Conservation (phyloP, 1,140 invertebrate genomes). For the Protaetia brevitarsis region DNA sequence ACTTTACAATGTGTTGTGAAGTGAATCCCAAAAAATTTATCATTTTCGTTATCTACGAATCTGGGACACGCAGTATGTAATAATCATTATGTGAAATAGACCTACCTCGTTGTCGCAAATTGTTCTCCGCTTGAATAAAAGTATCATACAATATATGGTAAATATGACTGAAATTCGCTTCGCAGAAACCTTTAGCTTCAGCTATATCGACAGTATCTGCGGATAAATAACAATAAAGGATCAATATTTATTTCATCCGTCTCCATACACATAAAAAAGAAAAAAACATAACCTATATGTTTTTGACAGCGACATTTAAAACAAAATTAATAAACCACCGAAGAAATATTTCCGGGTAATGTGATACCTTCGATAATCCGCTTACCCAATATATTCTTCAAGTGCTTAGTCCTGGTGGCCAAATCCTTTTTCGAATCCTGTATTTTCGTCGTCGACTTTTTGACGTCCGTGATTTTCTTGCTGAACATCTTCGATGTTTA, state of each 20-base stretch:
- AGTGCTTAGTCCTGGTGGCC: slow-evolving; percentile 83
- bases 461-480: slow-evolving; percentile 90
- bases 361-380: background rate
- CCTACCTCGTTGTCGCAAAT: slow-evolving; percentile 87
- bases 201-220: slow-evolving; percentile 88
- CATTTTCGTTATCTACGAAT: background rate
- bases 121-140: slow-evolving; percentile 88
- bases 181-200: slow-evolving; percentile 91
- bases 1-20: too few species aligned
- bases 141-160: slow-evolving; percentile 93
- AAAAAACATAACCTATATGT: background rate
- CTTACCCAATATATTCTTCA: slow-evolving; percentile 86
- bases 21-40: too few species aligned
- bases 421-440: slow-evolving; percentile 94
- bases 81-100: slow-evolving; percentile 27
- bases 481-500: slow-evolving; percentile 73
- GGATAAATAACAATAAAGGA: slow-evolving; percentile 47
- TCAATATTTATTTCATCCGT: too few species aligned
- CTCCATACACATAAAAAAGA: too few species aligned
- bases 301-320: background rate
- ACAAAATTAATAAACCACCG: background rate
- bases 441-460: slow-evolving; percentile 88
- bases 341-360: background rate
- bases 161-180: slow-evolving; percentile 90
- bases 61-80: background rate